phyloP scores from a whole-genome alignment of 2,888 invertebrate genomes.

The Tanaodytes sp. region DNA sequence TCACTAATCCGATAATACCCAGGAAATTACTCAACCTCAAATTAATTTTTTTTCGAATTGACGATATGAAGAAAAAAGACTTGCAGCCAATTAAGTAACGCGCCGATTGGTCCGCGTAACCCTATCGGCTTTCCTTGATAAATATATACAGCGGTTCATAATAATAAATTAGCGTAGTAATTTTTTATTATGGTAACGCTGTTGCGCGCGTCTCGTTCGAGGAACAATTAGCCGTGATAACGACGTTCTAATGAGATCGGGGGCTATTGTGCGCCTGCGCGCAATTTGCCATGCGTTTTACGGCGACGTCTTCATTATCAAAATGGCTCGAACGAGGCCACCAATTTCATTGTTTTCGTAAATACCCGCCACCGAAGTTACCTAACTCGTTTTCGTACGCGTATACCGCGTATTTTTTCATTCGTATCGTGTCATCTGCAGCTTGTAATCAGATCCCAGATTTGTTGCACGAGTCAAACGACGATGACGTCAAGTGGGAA shows the following conservation, averaged over 20 bases:
- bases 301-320: slow-evolving; percentile 36
- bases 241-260: slow-evolving; percentile 33
- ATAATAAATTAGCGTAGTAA: no score
- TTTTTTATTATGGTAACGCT: no score
- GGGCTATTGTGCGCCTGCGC: slow-evolving; percentile 28
- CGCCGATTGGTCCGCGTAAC: not conserved
- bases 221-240: slow-evolving; percentile 44
- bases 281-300: slow-evolving; percentile 28
- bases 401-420: no score
- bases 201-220: slow-evolving; percentile 1
- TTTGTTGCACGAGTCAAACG: slow-evolving; percentile 16
- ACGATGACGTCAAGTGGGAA: not conserved
- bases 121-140: slow-evolving; percentile 9
- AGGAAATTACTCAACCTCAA: no score
- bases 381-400: not conserved
- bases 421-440: slow-evolving; percentile 26
- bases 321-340: slow-evolving; percentile 33
- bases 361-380: slow-evolving; percentile 16
- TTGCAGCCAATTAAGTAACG: not conserved
- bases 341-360: slow-evolving; percentile 41
- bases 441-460: slow-evolving; percentile 19
- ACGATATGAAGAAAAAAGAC: not conserved
- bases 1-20: no score
- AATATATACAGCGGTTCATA: no score
- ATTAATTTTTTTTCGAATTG: not conserved